Percentiles rank a stretch among this genome's conserved stretches.
phyloP scores from a whole-genome alignment of 2,113 vertebrate genomes.

The Lepidothrix coronata region DNA sequence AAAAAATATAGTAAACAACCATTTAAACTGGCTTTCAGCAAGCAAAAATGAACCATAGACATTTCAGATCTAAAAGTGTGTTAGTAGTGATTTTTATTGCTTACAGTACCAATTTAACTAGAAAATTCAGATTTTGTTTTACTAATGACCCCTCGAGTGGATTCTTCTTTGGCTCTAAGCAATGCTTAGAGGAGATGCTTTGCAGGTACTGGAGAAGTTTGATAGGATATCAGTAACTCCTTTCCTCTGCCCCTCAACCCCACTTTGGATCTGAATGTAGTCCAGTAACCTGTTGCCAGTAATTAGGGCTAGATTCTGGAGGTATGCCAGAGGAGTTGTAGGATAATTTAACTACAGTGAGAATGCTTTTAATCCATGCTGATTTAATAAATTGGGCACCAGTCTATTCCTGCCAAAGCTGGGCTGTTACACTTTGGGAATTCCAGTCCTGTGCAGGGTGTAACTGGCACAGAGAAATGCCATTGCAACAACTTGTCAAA shows the following conservation, averaged over 20 bases:
- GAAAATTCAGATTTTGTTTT: background rate
- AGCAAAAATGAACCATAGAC: background rate
- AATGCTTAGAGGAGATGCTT: background rate
- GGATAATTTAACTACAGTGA: background rate
- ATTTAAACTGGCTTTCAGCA: background rate
- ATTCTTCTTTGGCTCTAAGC: background rate
- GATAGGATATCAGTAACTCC: background rate
- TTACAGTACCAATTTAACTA: background rate
- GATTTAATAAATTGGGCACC: background rate
- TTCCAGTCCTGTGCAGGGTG: background rate
- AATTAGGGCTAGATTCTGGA: background rate
- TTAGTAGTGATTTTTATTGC: background rate
- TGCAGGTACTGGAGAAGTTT: background rate
- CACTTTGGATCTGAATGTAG: rapidly evolving
- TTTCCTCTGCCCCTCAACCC: background rate
- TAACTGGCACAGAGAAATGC: background rate
- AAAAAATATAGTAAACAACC: background rate
- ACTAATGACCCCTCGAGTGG: background rate
- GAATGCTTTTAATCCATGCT: background rate
- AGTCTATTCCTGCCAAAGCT: background rate
- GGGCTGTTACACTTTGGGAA: background rate
- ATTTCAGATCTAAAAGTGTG: background rate
- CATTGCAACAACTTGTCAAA: background rate
- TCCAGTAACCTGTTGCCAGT: background rate
- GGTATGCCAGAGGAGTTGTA: background rate